Evolutionary conservation across 2,113 vertebrate species (phyloP).

Genomic region (Acanthochromis polyacanthus): DNA sequence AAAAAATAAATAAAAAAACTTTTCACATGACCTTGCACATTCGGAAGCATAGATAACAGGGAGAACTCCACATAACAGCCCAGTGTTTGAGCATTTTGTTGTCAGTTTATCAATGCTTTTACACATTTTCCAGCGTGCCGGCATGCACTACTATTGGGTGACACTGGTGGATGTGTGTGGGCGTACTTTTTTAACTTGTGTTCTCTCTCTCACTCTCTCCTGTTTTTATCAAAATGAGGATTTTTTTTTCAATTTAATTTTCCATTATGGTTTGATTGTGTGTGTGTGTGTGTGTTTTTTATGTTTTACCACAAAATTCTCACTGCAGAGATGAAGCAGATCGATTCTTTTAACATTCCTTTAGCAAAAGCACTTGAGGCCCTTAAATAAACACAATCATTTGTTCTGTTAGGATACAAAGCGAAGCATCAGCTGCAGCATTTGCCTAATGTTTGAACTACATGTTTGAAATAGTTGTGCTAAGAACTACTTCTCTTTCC

Average conservation of each 20-base stretch:
- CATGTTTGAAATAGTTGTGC: conserved; percentile 10
- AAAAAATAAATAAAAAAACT: neutral
- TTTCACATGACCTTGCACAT: conserved; percentile 59
- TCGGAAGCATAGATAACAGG: conserved; percentile 26
- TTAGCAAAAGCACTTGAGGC: neutral
- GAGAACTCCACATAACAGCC: conserved; percentile 24
- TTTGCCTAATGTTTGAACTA: neutral
- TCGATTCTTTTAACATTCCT: neutral
- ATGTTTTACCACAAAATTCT: neutral
- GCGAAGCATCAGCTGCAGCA: neutral
- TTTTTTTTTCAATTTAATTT: conserved; percentile 2
- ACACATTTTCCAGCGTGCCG: conserved; percentile 26
- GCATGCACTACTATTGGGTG: conserved; percentile 6
- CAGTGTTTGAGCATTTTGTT: conserved; percentile 35
- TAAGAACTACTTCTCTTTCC: conserved; percentile 27
- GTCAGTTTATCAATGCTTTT: conserved; percentile 42
- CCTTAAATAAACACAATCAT: conserved; percentile 12
- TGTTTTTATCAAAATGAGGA: conserved; percentile 26
- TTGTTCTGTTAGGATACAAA: neutral
- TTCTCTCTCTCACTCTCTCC: conserved; percentile 6
- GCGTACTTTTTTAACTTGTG: conserved; percentile 1
- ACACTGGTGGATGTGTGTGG: conserved; percentile 31
- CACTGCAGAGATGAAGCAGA: neutral
- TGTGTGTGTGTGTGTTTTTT: neutral
- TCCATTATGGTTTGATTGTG: neutral